Percentiles rank a stretch among this genome's conserved stretches.
Evolutionary conservation across 2,797 vertebrate genomes (phyloP).

Genomic region (Oreochromis mossambicus): DNA sequence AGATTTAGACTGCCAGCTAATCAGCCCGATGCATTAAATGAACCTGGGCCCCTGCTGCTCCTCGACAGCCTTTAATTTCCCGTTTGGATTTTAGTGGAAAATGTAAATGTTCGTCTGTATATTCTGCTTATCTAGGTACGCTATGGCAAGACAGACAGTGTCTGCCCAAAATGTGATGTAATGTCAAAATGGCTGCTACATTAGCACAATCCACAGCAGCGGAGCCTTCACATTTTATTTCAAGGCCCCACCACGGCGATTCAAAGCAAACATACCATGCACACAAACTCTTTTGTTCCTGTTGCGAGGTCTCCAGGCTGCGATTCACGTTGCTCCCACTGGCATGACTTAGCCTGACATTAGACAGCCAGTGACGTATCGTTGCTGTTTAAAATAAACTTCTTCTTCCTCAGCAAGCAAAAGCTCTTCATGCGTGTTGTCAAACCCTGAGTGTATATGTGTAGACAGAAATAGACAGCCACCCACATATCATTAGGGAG

Average conservation of each 20-base stretch:
- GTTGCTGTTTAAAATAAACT: slow-evolving; percentile 61
- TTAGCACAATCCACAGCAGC: slow-evolving; percentile 8
- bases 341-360: slow-evolving; percentile 58
- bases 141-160: neutral
- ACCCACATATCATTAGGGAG: slow-evolving; percentile 80
- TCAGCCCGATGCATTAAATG: slow-evolving; percentile 1
- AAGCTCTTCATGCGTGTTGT: slow-evolving; percentile 49
- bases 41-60: neutral
- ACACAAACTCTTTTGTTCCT: slow-evolving; percentile 15
- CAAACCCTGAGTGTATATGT: slow-evolving; percentile 62
- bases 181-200: slow-evolving; percentile 14
- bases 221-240: slow-evolving; percentile 26
- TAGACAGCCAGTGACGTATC: slow-evolving; percentile 50
- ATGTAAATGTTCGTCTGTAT: slow-evolving; percentile 2
- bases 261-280: slow-evolving; percentile 22
- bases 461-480: slow-evolving; percentile 79
- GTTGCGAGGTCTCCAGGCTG: slow-evolving; percentile 27
- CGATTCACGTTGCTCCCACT: slow-evolving; percentile 40
- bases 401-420: slow-evolving; percentile 49
- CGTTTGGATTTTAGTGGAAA: neutral
- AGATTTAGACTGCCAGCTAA: slow-evolving; percentile 10
- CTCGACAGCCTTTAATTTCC: neutral
- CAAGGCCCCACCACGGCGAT: slow-evolving; percentile 8
- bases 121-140: neutral
- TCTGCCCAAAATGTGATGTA: neutral